These are phyloP conservation scores for Tetragonula clypearis DNA, from an alignment of 1,140 invertebrate genomes.

Conservation along the genomic window DNA sequence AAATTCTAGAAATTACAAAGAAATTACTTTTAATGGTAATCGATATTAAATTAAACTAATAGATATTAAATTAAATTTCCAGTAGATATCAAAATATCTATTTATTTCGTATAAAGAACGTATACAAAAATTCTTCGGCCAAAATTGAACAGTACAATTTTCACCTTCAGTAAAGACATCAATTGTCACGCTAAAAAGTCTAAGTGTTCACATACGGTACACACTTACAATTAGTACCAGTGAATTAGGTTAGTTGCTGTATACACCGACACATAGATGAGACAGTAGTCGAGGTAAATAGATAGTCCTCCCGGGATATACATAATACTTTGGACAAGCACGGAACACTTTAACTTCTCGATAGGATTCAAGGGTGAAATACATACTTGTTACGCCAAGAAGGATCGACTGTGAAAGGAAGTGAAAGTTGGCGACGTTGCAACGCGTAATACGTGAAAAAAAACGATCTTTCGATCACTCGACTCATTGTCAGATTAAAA, in stretches of 20 bases:
- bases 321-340: neutral
- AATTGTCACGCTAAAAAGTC: neutral
- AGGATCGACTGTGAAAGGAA: neutral
- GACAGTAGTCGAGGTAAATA: neutral
- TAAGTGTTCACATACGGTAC: neutral
- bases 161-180: neutral
- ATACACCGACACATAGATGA: neutral
- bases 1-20: too few relatives aligned
- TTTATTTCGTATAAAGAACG: neutral
- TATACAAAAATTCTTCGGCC: too few relatives aligned
- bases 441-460: neutral
- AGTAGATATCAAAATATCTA: neutral
- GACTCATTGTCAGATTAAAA: neutral
- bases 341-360: neutral
- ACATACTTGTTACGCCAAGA: neutral
- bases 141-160: too few relatives aligned
- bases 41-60: too few relatives aligned
- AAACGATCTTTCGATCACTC: too few relatives aligned
- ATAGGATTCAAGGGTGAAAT: conserved; percentile 4
- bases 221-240: neutral
- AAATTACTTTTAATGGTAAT: neutral
- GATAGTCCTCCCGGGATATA: neutral
- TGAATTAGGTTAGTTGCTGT: neutral
- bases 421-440: too few relatives aligned
- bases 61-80: too few relatives aligned